Conservation (phyloP, 2,113 vertebrate genomes). For the Atractosteus spatula region DNA sequence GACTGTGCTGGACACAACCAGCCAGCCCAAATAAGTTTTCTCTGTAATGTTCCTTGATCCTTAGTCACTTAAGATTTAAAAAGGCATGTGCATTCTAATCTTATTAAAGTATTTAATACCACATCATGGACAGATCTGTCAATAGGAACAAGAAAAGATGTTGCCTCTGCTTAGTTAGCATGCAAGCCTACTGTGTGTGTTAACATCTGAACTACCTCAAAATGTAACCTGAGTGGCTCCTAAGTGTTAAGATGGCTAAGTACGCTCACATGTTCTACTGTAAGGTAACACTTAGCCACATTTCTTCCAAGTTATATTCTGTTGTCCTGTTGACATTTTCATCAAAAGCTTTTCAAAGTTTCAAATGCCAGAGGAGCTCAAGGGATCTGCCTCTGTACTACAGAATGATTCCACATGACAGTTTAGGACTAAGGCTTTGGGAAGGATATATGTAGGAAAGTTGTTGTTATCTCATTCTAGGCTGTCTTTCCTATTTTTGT, state of each 20-base stretch:
- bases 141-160: background rate
- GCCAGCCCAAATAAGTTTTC: constrained; percentile 23
- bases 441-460: no score
- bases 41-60: background rate
- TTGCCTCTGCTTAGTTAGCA: background rate
- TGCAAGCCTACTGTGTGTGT: background rate
- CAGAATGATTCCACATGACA: no score
- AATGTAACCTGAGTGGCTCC: background rate
- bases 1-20: background rate
- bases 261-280: background rate
- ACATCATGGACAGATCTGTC: background rate
- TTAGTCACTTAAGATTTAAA: constrained; percentile 9
- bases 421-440: no score
- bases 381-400: no score
- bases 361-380: no score
- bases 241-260: background rate
- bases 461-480: no score
- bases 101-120: constrained; percentile 11
- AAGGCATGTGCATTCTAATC: constrained; percentile 9
- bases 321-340: constrained; percentile 8
- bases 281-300: background rate
- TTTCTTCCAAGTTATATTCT: background rate
- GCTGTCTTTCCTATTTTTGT: no score
- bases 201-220: background rate
- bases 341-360: constrained; percentile 6